Conservation (phyloP, 2,888 invertebrate genomes). For the Hemicrepidius hirtus region DNA sequence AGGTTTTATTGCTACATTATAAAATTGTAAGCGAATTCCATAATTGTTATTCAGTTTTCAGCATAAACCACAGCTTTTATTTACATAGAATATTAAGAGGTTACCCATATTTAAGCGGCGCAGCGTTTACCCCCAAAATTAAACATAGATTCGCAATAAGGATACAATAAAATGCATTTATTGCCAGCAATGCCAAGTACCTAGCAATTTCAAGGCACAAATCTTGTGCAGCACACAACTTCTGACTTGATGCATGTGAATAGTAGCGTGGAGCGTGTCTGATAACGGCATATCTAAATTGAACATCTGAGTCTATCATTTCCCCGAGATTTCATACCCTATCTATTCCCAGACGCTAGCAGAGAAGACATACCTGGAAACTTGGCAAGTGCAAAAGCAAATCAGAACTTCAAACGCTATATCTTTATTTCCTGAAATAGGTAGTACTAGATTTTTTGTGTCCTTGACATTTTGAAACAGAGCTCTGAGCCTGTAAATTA, state of each 20-base stretch:
- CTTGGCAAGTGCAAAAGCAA: conserved; percentile 37
- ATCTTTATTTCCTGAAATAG: conserved; percentile 33
- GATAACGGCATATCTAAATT: conserved; percentile 51
- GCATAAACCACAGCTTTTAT: too few species aligned
- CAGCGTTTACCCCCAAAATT: too few species aligned
- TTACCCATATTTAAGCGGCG: too few species aligned
- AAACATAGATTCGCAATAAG: too few species aligned
- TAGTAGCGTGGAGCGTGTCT: conserved; percentile 50
- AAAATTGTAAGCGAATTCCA: too few species aligned
- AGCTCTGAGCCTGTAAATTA: neutral
- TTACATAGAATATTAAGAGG: too few species aligned
- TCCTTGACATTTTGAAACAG: conserved; percentile 5
- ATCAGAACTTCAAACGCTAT: conserved; percentile 22
- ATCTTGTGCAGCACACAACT: conserved; percentile 43
- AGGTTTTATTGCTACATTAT: too few species aligned
- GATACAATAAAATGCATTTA: too few species aligned
- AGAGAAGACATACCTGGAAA: conserved; percentile 24
- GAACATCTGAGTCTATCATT: conserved; percentile 53
- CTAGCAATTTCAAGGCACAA: conserved; percentile 33
- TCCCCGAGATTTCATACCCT: conserved; percentile 41
- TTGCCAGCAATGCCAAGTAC: neutral
- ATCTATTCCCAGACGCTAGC: conserved; percentile 40
- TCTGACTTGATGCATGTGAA: conserved; percentile 52
- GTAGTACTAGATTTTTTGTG: neutral
- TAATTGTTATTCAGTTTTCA: too few species aligned